Conservation (phyloP, 2,888 invertebrate species). For the Osmoderma eremita region DNA sequence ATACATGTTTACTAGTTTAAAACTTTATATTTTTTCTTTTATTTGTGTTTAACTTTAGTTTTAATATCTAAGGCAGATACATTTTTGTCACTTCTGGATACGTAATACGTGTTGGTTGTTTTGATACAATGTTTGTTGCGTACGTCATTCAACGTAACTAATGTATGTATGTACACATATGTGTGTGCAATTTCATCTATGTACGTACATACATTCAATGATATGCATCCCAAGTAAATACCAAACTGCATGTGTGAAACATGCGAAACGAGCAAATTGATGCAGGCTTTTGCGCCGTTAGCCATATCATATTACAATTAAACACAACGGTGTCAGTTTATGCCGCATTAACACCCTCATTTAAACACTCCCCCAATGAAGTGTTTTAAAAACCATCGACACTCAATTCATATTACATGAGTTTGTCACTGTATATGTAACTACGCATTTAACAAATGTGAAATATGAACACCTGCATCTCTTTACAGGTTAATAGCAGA, state of each 20-base stretch:
- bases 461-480: too few species aligned
- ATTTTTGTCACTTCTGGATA: too few species aligned
- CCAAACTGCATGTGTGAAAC: not conserved
- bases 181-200: not conserved
- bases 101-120: too few species aligned
- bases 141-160: not conserved
- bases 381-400: constrained; percentile 19
- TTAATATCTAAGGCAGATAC: too few species aligned
- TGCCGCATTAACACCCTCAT: constrained; percentile 33
- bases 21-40: too few species aligned
- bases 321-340: constrained; percentile 26
- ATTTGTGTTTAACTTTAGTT: too few species aligned
- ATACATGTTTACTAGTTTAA: too few species aligned
- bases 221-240: not conserved
- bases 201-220: constrained; percentile 1
- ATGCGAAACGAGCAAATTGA: constrained; percentile 4
- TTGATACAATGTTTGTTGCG: too few species aligned
- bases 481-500: too few species aligned
- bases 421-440: not conserved
- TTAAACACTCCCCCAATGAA: constrained; percentile 12
- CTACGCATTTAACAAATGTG: too few species aligned
- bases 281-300: constrained; percentile 16
- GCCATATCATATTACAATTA: constrained; percentile 33
- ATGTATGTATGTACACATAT: not conserved
- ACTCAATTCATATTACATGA: constrained; percentile 15